phyloP scores from a whole-genome alignment of 2,113 vertebrate genomes.

The Syngnathus typhle region DNA sequence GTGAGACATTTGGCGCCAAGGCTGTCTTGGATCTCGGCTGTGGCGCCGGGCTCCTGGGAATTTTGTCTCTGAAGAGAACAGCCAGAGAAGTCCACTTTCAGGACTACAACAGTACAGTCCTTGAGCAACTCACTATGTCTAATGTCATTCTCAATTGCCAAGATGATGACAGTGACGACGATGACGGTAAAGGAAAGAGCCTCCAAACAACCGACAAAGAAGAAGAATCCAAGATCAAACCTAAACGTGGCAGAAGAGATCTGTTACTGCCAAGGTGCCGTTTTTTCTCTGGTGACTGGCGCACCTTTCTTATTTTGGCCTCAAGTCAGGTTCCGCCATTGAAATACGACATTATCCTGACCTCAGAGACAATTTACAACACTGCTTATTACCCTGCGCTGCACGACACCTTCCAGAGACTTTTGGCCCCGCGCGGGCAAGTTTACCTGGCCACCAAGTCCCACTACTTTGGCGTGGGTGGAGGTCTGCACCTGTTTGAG shows the following conservation, averaged over 20 bases:
- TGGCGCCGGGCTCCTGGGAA: slow-evolving; percentile 86
- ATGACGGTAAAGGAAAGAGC: slow-evolving; percentile 24
- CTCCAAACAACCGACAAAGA: slow-evolving; percentile 14
- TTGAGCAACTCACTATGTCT: slow-evolving; percentile 85
- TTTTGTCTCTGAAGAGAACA: slow-evolving; percentile 75
- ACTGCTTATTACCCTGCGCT: slow-evolving; percentile 77
- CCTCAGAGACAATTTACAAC: slow-evolving; percentile 94
- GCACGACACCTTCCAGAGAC: slow-evolving; percentile 73
- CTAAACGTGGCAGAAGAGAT: slow-evolving; percentile 45
- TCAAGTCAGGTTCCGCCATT: slow-evolving; percentile 48
- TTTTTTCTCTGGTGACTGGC: slow-evolving; percentile 93
- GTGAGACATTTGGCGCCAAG: slow-evolving; percentile 73
- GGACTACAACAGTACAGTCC: slow-evolving; percentile 92
- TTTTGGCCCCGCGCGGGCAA: slow-evolving; percentile 71
- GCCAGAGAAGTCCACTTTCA: slow-evolving; percentile 85
- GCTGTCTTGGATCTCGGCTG: slow-evolving; percentile 88
- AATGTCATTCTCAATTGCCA: slow-evolving; percentile 79
- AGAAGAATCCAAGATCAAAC: slow-evolving; percentile 5
- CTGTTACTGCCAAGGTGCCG: slow-evolving; percentile 59
- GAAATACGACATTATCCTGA: slow-evolving; percentile 86
- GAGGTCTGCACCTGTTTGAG: slow-evolving; percentile 83
- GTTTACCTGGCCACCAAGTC: slow-evolving; percentile 88
- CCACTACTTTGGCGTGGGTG: slow-evolving; percentile 94
- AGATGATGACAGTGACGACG: slow-evolving; percentile 41
- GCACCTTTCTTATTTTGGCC: slow-evolving; percentile 74